Base-by-base conservation (phyloP, 2,888 invertebrate genomes). In the Lochmaea crataegi region DNA sequence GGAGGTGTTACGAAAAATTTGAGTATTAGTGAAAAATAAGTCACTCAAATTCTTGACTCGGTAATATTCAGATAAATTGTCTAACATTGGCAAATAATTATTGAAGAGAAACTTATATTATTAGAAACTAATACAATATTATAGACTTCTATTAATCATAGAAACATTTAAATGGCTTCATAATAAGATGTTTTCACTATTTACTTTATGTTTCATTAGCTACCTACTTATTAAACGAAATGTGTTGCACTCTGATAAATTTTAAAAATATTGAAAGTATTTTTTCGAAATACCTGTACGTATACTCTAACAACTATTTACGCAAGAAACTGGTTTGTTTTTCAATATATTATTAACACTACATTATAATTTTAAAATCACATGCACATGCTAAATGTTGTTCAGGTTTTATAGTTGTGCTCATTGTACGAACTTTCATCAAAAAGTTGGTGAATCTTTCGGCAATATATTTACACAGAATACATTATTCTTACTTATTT, bases 141-240 rank as follows among this genome's bases (percentile, higher is more conserved):
- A 4, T 14, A 41, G 9, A 45, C 11, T 45, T 56, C 18, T 56
- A 56, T 56, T 56, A n/a, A n/a, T n/a, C n/a, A 26, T 14, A 57
- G 12, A 57, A 57, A 22, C 11, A 57, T 57, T 26, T 57, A 10
- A 57, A 26, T 9, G 60, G 32, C 60, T 38, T 60, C 5, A 5
- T 60, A 60, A 32, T 60, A 6, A 60, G n/a, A 32, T 38, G n/a
- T 60, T 60, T 60, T 60, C 60, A 14, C 60, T 38, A 16, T 60
- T 32, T 32, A 60, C 32, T 32, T 58, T 58, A 32, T 6, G 6
- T 58, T 57, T 2, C n/a, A n/a, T n/a, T n/a, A n/a, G n/a, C n/a
- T n/a, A n/a, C n/a, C 22, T 22, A 22, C 57, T 57, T 11, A 14
- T 12, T 12, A 58, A 58, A 32, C n/a, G n/a, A 32, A 14, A 58